These are phyloP conservation scores for Oegoconia quadripuncta DNA, from an alignment of 2,888 invertebrate genomes.

Conservation along the genomic window DNA sequence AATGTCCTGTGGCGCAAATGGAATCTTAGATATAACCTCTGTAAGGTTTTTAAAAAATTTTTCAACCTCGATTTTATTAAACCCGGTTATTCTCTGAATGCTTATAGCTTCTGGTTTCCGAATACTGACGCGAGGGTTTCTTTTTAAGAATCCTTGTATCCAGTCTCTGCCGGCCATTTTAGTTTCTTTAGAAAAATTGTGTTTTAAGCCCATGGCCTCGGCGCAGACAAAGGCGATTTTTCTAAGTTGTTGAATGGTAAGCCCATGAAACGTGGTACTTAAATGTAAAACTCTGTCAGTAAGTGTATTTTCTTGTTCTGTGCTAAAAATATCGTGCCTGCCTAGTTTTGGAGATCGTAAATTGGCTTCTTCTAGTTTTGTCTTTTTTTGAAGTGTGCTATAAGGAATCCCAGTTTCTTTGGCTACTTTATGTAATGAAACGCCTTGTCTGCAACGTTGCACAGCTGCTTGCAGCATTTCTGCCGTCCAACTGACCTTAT, in stretches of 20 bases:
- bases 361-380: no score
- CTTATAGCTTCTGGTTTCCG: conserved; percentile 32
- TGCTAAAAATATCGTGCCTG: no score
- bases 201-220: conserved; percentile 16
- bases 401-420: no score
- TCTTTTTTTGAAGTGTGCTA: no score
- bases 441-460: no score
- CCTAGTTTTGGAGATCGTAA: no score
- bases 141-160: conserved; percentile 21
- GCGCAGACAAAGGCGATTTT: conserved; percentile 24
- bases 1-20: conserved; percentile 29
- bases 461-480: no score
- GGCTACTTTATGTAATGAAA: no score
- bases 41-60: conserved; percentile 26
- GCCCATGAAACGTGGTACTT: conserved; percentile 29
- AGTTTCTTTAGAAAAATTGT: conserved; percentile 17
- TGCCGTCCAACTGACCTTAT: no score
- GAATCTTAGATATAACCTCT: conserved; percentile 25
- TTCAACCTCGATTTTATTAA: conserved; percentile 30
- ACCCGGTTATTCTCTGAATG: conserved; percentile 29
- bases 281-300: no score
- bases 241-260: conserved; percentile 25
- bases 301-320: no score
- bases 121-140: conserved; percentile 22
- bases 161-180: conserved; percentile 14